Base-by-base conservation (phyloP, 2,113 vertebrate genomes). In the Leptosomus discolor region DNA sequence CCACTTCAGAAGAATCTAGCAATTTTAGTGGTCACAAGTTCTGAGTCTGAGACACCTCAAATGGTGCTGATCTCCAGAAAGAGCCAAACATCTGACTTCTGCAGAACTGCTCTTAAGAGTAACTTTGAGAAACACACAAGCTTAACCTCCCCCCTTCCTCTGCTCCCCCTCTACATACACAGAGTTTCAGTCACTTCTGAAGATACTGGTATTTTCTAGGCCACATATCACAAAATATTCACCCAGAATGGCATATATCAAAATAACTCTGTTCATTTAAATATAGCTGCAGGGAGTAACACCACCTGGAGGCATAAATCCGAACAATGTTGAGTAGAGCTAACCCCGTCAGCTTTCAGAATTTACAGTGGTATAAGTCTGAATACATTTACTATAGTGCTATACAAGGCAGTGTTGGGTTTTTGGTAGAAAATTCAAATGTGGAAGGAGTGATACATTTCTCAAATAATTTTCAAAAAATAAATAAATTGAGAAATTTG, bases 381-480 rank as follows among this genome's bases (percentile, higher is more conserved):
- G 46, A 58, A 34, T 11, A 7, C 26, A 32, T 91, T 79, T 39
- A 39, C 36, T 36, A 1, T 5, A 32, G 29, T 39, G 37, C 48
- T 64, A 11, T 17, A 68, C 21, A 22, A 56, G n/a, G 29, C 53
- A 89, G 41, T 0, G 0, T 4, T 27, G 14, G 8, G 32, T 1
- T 37, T 58, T 64, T 12, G 26, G n/a, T 46, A 56, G 48, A 79
- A 34, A 73, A 75, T 54, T 84, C 30, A 68, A 74, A 57, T 23
- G 15, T 14, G 34, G 37, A 81, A 81, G 1, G 6, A 83, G 34
- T 10, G 53, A 46, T 27, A 46, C 3, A 27, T 81, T 78, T 86
- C 29, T 80, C 41, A 75, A 85, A 53, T 48, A 79, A 81, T 6
- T 54, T 74, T 13, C 1, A 53, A 80, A 78, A 82, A 75, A 29